A percentile compares a stretch with the other conserved stretches of the same genome.
These are phyloP conservation scores for Phrixothrix hirtus DNA, from an alignment of 2,888 invertebrate species.

Conservation along the genomic window DNA sequence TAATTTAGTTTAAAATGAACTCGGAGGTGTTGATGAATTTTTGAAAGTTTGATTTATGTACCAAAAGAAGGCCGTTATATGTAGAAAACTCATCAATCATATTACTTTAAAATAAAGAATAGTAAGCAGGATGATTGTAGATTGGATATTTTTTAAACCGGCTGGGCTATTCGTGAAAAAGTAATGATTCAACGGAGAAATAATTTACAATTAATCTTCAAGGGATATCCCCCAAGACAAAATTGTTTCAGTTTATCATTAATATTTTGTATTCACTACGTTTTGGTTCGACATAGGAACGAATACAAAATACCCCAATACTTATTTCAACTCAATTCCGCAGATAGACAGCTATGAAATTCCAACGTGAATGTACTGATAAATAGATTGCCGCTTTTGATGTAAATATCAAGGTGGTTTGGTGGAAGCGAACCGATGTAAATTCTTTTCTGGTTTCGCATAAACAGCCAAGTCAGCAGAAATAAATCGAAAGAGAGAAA, in stretches of 20 bases:
- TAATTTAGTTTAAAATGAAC: constrained; percentile 15
- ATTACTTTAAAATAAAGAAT: constrained; percentile 17
- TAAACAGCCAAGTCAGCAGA: constrained; percentile 36
- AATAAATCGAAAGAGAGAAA: constrained; percentile 41
- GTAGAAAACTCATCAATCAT: constrained; percentile 21
- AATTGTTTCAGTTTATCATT: constrained; percentile 15
- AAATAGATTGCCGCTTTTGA: constrained; percentile 35
- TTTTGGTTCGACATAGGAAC: constrained; percentile 6
- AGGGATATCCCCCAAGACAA: too few species aligned
- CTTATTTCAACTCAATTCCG: constrained; percentile 38
- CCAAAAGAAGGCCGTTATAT: constrained; percentile 19
- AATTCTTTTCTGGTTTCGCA: constrained; percentile 25
- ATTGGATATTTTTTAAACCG: too few species aligned
- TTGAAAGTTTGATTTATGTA: constrained; percentile 21
- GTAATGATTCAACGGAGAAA: too few species aligned
- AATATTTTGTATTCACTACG: constrained; percentile 16
- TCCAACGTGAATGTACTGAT: constrained; percentile 41
- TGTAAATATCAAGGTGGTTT: constrained; percentile 33
- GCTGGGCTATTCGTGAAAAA: too few species aligned
- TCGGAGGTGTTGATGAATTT: constrained; percentile 24
- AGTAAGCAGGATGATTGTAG: too few species aligned
- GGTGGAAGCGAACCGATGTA: constrained; percentile 24
- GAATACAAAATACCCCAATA: constrained; percentile 25
- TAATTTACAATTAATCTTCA: too few species aligned
- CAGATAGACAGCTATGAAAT: constrained; percentile 41